Conservation (phyloP, 2,888 invertebrate genomes). For the Gandaritis pyraliata region DNA sequence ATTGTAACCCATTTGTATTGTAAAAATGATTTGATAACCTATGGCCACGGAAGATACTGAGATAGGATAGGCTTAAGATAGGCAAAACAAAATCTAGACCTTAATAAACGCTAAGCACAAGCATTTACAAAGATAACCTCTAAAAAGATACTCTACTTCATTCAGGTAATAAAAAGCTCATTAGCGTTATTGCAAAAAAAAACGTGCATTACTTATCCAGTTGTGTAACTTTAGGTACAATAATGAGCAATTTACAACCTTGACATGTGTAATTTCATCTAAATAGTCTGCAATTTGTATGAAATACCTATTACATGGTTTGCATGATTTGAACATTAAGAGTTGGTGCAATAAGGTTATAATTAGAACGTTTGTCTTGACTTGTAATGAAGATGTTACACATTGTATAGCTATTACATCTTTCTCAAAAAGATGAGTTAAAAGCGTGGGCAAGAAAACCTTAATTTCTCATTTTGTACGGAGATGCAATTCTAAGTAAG, state of each 20-base stretch:
- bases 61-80: too few relatives aligned
- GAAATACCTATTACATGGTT: constrained; percentile 11
- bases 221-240: constrained; percentile 6
- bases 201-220: background rate
- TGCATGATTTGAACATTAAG: background rate
- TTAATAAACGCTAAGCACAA: background rate
- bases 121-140: background rate
- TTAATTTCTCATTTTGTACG: too few relatives aligned
- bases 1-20: too few relatives aligned
- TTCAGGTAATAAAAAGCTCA: constrained; percentile 22
- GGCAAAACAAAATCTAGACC: background rate
- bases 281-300: constrained; percentile 21
- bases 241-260: constrained; percentile 11
- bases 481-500: too few relatives aligned
- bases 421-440: too few relatives aligned
- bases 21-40: too few relatives aligned
- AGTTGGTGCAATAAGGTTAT: constrained; percentile 10
- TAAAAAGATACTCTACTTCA: background rate
- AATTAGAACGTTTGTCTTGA: background rate
- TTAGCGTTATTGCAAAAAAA: constrained; percentile 22
- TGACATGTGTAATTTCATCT: constrained; percentile 23
- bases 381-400: too few relatives aligned
- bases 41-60: too few relatives aligned
- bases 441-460: too few relatives aligned
- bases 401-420: too few relatives aligned